A percentile compares a stretch with the other conserved stretches of the same genome.
phyloP scores from a whole-genome alignment of 2,113 vertebrate species.

The Penelope pileata region DNA sequence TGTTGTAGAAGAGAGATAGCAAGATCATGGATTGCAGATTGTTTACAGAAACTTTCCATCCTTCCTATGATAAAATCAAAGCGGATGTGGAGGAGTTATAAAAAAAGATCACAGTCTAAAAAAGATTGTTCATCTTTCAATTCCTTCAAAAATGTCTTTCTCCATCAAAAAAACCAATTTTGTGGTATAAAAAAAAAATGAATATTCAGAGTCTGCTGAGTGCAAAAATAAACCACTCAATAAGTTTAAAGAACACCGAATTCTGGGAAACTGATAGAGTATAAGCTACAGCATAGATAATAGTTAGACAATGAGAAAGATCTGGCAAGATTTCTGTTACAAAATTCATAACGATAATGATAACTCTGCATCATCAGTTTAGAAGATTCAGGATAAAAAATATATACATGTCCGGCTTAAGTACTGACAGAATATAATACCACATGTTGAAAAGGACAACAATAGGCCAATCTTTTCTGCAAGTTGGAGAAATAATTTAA shows the following conservation, averaged over 20 bases:
- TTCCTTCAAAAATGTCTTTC: background rate
- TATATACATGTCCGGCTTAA: slow-evolving; percentile 45
- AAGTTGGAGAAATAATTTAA: background rate
- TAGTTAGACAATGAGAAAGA: slow-evolving; percentile 52
- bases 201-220: slow-evolving; percentile 19
- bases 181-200: slow-evolving; percentile 12
- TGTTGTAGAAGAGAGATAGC: too few relatives aligned
- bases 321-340: slow-evolving; percentile 57
- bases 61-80: background rate
- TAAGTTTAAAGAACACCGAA: slow-evolving; percentile 54
- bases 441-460: slow-evolving; percentile 53
- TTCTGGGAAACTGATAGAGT: slow-evolving; percentile 55
- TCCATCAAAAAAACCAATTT: background rate
- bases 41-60: background rate
- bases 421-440: slow-evolving; percentile 46
- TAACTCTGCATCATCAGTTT: slow-evolving; percentile 65
- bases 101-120: background rate
- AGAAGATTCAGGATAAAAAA: slow-evolving; percentile 64
- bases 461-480: slow-evolving; percentile 40
- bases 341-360: slow-evolving; percentile 59
- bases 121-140: background rate
- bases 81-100: background rate
- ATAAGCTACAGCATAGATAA: slow-evolving; percentile 43
- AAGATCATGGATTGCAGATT: background rate
- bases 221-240: slow-evolving; percentile 58